Evolutionary conservation across 2,113 vertebrate species (phyloP).

Genomic region (Sclerurus mexicanus): DNA sequence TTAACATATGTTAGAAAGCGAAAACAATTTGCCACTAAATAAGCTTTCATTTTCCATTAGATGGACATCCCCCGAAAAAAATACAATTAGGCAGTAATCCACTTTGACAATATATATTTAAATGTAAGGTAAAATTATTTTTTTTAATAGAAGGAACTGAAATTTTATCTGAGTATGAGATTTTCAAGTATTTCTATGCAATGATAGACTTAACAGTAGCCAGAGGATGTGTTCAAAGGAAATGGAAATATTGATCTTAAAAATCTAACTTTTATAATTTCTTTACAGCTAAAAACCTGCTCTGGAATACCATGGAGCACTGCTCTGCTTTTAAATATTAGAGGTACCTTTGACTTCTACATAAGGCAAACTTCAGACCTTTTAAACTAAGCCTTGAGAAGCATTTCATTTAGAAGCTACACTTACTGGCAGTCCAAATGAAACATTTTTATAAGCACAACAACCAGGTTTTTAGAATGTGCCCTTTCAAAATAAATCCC

Average conservation of each 20-base stretch:
- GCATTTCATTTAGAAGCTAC: background rate
- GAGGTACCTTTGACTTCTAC: background rate
- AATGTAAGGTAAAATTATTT: background rate
- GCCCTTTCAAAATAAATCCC: background rate
- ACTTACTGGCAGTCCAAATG: background rate
- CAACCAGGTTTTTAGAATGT: background rate
- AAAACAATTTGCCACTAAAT: background rate
- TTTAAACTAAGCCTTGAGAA: background rate
- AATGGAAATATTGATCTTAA: background rate
- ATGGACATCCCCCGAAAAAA: background rate
- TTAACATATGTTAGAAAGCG: background rate
- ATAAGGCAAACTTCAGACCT: background rate
- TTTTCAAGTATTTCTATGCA: background rate
- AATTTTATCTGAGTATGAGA: background rate
- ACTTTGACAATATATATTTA: background rate
- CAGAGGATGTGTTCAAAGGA: background rate
- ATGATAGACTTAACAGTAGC: background rate
- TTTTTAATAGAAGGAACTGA: background rate
- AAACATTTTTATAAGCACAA: background rate
- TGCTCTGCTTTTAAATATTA: background rate
- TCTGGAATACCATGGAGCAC: background rate
- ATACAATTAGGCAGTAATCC: background rate
- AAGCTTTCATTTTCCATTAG: background rate
- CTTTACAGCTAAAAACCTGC: background rate
- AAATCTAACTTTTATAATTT: background rate